phyloP scores from a whole-genome alignment of 2,888 invertebrate species.

The Gastracanthus pulcherrimus region DNA sequence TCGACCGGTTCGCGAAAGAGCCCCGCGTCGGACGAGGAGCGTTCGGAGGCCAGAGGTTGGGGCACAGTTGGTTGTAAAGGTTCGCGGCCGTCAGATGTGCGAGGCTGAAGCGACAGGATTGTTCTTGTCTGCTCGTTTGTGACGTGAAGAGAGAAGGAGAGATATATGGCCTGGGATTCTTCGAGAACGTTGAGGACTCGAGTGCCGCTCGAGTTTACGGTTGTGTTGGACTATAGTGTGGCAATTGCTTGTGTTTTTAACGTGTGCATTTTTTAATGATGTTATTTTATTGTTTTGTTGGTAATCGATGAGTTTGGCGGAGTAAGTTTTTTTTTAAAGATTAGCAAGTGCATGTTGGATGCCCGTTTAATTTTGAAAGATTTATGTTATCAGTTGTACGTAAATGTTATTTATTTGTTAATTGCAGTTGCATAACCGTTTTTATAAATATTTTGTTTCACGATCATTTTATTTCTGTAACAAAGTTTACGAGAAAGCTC shows the following conservation, averaged over 20 bases:
- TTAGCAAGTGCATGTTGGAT: too few species aligned
- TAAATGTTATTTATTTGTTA: too few species aligned
- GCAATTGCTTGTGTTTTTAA: not conserved
- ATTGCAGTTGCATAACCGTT: too few species aligned
- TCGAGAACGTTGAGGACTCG: not conserved
- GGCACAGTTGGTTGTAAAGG: not conserved
- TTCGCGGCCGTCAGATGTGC: not conserved
- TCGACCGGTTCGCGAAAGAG: not conserved
- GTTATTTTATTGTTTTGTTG: too few species aligned
- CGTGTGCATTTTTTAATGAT: too few species aligned
- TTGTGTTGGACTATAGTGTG: not conserved
- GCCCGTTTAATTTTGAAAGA: too few species aligned
- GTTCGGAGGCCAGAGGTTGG: not conserved
- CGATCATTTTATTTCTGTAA: not conserved
- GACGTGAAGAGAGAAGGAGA: too few species aligned
- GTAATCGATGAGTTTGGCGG: too few species aligned
- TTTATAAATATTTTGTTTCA: too few species aligned
- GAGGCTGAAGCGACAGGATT: not conserved
- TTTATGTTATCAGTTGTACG: too few species aligned
- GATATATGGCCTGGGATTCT: not conserved
- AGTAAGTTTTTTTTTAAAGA: too few species aligned
- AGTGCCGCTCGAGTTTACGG: not conserved
- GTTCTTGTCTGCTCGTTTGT: too few species aligned
- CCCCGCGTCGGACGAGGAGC: not conserved
- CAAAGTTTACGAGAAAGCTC: not conserved